Evolutionary conservation across 23 tunicate species (phyloP).

Genomic region (Trididemnum nubilum): DNA sequence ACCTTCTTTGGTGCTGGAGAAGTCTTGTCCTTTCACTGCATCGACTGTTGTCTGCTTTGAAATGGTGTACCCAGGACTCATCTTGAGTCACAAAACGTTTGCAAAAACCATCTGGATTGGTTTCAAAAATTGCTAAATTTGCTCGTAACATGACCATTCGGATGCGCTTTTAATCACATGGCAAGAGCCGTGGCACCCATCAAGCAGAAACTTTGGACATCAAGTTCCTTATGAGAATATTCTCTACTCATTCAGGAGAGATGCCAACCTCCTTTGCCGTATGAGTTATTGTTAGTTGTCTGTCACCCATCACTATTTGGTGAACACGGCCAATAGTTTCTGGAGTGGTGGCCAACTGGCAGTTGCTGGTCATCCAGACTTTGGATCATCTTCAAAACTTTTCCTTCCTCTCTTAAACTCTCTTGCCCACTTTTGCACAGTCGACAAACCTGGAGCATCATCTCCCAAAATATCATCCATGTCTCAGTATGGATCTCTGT

Average conservation of each 20-base stretch:
- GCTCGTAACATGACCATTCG: background rate
- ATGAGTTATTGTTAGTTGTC: no score
- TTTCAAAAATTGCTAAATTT: no score
- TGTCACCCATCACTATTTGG: no score
- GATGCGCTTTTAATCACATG: background rate
- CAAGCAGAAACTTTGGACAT: background rate
- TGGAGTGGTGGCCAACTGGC: background rate
- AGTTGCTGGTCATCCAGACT: background rate
- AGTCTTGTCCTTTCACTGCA: background rate
- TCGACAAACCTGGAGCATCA: no score
- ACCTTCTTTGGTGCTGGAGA: background rate
- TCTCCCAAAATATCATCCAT: no score
- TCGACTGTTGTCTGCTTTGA: background rate
- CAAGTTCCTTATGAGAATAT: background rate
- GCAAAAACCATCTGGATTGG: no score
- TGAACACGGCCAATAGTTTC: background rate
- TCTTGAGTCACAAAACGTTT: no score
- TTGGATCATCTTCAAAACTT: background rate
- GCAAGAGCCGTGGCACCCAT: background rate
- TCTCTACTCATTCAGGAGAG: background rate
- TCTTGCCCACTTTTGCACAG: background rate
- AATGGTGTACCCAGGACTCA: background rate
- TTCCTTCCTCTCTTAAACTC: background rate
- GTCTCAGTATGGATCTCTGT: no score
- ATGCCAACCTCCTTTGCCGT: background rate